These are phyloP conservation scores for Heteractis magnifica DNA, from an alignment of 92 coral and sea anemone genomes.

Conservation along the genomic window DNA sequence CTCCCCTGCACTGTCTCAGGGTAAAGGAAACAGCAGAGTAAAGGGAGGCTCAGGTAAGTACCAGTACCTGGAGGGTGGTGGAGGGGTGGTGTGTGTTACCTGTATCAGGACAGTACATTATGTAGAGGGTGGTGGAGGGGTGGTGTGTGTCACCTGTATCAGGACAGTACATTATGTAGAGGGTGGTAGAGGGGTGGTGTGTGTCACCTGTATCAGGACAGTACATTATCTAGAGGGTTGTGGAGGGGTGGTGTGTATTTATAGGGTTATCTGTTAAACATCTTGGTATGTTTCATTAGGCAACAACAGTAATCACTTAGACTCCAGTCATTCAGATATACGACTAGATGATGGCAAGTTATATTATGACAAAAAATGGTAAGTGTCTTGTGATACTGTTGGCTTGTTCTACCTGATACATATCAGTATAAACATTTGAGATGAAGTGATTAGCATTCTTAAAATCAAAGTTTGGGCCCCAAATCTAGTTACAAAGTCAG, in stretches of 20 bases:
- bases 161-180: conserved; percentile 8
- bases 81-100: conserved; percentile 11
- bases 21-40: conserved; percentile 54
- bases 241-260: not conserved
- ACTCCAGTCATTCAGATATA: conserved; percentile 55
- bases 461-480: no score
- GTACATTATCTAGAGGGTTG: not conserved
- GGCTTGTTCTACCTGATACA: no score
- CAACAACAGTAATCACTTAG: conserved; percentile 64
- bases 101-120: not conserved
- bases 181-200: conserved; percentile 16
- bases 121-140: not conserved
- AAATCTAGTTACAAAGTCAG: not conserved
- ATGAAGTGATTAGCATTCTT: no score
- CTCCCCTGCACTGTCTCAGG: conserved; percentile 63
- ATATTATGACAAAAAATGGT: conserved; percentile 94
- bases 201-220: not conserved
- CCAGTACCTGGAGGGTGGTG: conserved; percentile 6
- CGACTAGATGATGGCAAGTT: conserved; percentile 96
- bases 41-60: conserved; percentile 37
- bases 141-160: not conserved
- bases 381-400: conserved; percentile 7
- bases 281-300: conserved; percentile 28
- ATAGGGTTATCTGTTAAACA: not conserved
- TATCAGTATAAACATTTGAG: not conserved